These are phyloP conservation scores for Cephalopholis sonnerati DNA, from an alignment of 2,113 vertebrate genomes.

Conservation along the genomic window DNA sequence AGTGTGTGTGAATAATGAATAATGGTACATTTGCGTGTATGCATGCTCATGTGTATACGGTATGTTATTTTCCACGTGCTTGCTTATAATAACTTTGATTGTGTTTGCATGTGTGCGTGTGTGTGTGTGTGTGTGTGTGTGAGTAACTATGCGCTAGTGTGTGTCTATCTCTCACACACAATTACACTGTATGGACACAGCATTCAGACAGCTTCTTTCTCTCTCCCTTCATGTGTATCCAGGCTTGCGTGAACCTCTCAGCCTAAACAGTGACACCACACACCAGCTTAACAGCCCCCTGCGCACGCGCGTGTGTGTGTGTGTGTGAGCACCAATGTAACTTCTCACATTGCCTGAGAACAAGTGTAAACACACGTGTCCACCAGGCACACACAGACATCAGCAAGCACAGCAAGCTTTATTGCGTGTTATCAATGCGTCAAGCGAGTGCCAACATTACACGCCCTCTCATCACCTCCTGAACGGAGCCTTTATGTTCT, in stretches of 20 bases:
- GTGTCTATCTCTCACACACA: neutral
- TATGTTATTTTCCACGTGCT: slow-evolving; percentile 11
- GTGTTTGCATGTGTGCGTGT: neutral
- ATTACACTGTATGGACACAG: neutral
- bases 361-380: slow-evolving; percentile 59
- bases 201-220: neutral
- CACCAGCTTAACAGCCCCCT: slow-evolving; percentile 1
- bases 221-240: neutral
- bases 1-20: neutral
- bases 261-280: slow-evolving; percentile 27
- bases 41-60: neutral
- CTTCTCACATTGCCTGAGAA: slow-evolving; percentile 57
- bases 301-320: slow-evolving; percentile 11
- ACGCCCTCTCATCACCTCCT: slow-evolving; percentile 53
- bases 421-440: slow-evolving; percentile 43
- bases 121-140: neutral
- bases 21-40: neutral
- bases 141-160: neutral
- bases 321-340: slow-evolving; percentile 19
- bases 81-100: slow-evolving; percentile 15
- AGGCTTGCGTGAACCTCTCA: slow-evolving; percentile 6
- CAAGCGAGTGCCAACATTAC: slow-evolving; percentile 40
- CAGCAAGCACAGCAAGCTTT: neutral
- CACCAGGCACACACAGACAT: slow-evolving; percentile 27
- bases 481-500: slow-evolving; percentile 39